Conservation (phyloP, 1,140 invertebrate genomes). For the Cataglyphis hispanica region DNA sequence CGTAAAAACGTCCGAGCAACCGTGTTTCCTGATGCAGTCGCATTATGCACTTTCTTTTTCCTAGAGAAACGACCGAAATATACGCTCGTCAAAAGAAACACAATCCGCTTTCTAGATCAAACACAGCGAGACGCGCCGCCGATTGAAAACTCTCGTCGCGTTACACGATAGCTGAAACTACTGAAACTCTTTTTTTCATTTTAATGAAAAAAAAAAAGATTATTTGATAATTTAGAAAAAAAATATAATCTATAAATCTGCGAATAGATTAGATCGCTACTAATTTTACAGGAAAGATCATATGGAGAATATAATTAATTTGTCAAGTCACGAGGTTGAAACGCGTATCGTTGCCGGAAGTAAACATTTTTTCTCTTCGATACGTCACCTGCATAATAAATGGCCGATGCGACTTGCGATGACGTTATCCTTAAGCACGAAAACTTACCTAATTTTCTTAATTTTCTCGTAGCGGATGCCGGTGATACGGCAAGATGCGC, state of each 20-base stretch:
- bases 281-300: not conserved
- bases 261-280: not conserved
- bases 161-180: not conserved
- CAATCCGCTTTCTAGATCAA: slow-evolving; percentile 53
- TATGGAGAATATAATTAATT: not conserved
- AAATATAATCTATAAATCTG: not conserved
- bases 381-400: slow-evolving; percentile 16
- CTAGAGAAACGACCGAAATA: slow-evolving; percentile 62
- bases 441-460: slow-evolving; percentile 43
- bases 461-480: not conserved
- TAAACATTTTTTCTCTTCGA: slow-evolving; percentile 5
- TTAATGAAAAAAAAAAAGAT: slow-evolving; percentile 14
- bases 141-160: slow-evolving; percentile 26
- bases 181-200: not conserved
- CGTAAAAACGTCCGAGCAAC: slow-evolving; percentile 33
- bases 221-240: too few species aligned
- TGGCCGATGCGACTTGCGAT: not conserved
- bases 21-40: slow-evolving; percentile 43
- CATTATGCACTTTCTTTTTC: slow-evolving; percentile 67
- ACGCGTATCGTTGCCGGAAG: slow-evolving; percentile 2
- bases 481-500: slow-evolving; percentile 10
- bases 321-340: not conserved
- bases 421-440: slow-evolving; percentile 16
- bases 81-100: slow-evolving; percentile 51
- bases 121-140: slow-evolving; percentile 29